Percentiles rank a stretch among this genome's conserved stretches.
These are phyloP conservation scores for Epinephelus fuscoguttatus DNA, from an alignment of 2,113 vertebrate species.

Conservation along the genomic window DNA sequence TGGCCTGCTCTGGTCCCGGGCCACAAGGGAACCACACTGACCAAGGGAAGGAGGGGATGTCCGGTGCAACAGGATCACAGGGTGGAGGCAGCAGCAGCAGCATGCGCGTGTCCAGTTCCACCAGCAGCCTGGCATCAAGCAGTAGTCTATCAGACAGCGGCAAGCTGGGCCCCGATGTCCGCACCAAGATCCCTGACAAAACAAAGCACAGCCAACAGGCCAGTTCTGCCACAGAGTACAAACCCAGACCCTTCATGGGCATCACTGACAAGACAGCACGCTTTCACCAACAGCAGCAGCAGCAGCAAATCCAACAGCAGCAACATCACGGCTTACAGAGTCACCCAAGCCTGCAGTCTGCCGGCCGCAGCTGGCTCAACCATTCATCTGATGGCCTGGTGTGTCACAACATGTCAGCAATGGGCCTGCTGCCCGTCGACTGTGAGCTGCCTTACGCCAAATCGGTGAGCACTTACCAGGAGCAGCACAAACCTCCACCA, in stretches of 20 bases:
- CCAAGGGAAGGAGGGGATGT: constrained; percentile 72
- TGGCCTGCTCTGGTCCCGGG: constrained; percentile 59
- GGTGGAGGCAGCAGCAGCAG: constrained; percentile 70
- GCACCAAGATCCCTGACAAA: constrained; percentile 87
- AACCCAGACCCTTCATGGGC: constrained; percentile 95
- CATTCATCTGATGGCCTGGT: constrained; percentile 83
- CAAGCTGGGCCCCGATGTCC: constrained; percentile 89
- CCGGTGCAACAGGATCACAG: constrained; percentile 74
- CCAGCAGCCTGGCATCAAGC: constrained; percentile 90
- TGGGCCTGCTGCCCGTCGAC: constrained; percentile 79
- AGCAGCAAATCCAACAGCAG: constrained; percentile 20
- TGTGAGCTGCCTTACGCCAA: constrained; percentile 85
- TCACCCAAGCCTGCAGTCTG: constrained; percentile 59
- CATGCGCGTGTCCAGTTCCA: constrained; percentile 88
- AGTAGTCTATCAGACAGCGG: constrained; percentile 88
- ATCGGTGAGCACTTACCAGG: constrained; percentile 78
- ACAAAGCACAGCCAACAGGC: constrained; percentile 80
- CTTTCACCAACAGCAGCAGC: constrained; percentile 79
- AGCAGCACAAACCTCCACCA: constrained; percentile 83
- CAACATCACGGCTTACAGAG: constrained; percentile 59
- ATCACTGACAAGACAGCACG: constrained; percentile 95
- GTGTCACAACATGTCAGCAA: constrained; percentile 67
- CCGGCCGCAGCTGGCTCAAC: constrained; percentile 87
- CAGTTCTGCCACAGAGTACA: constrained; percentile 82
- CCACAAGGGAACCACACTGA: constrained; percentile 36